Base-by-base conservation (phyloP, 2,113 vertebrate species). In the Ptilorrhoa leucosticta region DNA sequence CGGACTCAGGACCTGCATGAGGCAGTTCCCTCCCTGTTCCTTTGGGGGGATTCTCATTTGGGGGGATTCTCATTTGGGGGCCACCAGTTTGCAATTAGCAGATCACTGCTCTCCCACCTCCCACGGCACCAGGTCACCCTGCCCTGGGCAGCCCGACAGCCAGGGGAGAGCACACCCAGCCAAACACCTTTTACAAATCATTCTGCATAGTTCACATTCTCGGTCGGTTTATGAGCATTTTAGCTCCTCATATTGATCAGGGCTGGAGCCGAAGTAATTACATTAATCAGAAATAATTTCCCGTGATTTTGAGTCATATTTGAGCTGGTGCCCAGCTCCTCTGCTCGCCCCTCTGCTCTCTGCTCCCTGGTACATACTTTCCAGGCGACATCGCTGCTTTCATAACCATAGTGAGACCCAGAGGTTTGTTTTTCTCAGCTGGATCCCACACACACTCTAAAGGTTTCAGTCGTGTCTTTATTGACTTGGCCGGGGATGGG, bases 181-280 rank as follows among this genome's bases (percentile, higher is more conserved):
- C 96, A 97, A 96, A 92, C 95, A 97, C 93, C 97, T 96, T 92
- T 79, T 94, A 73, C 93, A 89, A 95, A 96, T 97, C 96, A 91
- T 68, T 12, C 71, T 48, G 87, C 96, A 97, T 96, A 90, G 75
- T 69, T 97, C 10, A 2, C 95, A 97, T 97, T 97, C 96, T 93
- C 66, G 68, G 87, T n/a, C 3, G 33, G 54, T 97, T 97, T 96
- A 96, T 78, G 96, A 95, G 94, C 33, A 0, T 73, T 94, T 97
- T 61, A 84, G 92, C 92, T 96, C 78, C 94, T 96, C 78, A 5
- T 97, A 97, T 95, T 96, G 96, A 97, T 96, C 94, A 93, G 80
- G 84, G 70, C 97, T 97, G 97, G 97, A 97, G 97, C 97, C 95
- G 66, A 71, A 93, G 95, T 73, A 96, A 97, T 97, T 97, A 96